Percentiles rank a stretch among this genome's conserved stretches.
Conservation (phyloP, 2,113 vertebrate genomes). For the Beaufortia kweichowensis region DNA sequence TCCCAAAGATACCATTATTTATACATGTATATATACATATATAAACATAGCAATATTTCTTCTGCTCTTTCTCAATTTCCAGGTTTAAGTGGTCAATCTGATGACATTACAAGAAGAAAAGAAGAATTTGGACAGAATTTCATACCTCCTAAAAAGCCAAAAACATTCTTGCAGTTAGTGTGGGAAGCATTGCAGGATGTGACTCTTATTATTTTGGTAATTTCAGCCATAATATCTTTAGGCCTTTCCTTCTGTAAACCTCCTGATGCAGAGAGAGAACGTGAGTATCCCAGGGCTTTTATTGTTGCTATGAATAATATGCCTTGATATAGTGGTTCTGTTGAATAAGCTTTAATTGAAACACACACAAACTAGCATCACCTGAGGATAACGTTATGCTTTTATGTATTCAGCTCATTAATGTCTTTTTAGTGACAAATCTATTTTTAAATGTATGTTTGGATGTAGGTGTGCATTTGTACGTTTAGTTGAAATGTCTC, state of each 20-base stretch:
- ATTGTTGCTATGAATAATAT: conserved; percentile 22
- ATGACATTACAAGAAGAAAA: conserved; percentile 90
- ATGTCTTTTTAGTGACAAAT: neutral
- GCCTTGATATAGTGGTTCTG: neutral
- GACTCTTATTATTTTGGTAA: conserved; percentile 97
- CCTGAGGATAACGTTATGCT: neutral
- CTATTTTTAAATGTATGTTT: neutral
- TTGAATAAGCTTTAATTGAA: neutral
- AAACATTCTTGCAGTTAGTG: conserved; percentile 98
- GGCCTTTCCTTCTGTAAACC: conserved; percentile 97
- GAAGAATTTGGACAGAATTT: conserved; percentile 90
- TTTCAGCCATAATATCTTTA: conserved; percentile 94
- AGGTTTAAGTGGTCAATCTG: conserved; percentile 88
- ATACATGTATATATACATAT: too few relatives aligned
- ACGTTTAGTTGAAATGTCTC: neutral
- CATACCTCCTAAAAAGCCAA: conserved; percentile 99
- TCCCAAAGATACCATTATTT: too few relatives aligned
- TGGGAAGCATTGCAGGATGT: conserved; percentile 98
- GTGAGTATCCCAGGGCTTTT: conserved; percentile 72
- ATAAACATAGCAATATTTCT: neutral
- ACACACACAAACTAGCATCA: neutral
- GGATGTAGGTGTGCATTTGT: too few relatives aligned
- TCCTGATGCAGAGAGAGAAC: conserved; percentile 82
- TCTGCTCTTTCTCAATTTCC: conserved; percentile 34
- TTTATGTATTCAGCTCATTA: neutral